Conservation (phyloP, 64 coral and sea anemone genomes). For the Porites australiensis region DNA sequence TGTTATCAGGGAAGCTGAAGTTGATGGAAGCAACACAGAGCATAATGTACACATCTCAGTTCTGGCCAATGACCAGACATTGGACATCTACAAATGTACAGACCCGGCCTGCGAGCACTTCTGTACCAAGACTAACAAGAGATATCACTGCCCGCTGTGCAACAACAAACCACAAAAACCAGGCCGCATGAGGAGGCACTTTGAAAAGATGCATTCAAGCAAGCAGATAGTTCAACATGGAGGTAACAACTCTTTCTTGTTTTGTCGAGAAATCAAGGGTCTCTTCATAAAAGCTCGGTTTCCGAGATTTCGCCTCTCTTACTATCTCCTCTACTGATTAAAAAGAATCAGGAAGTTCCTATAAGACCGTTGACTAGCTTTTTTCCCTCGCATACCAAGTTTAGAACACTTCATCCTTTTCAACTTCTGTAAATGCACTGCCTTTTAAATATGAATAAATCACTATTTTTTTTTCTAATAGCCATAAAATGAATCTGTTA, state of each 20-base stretch:
- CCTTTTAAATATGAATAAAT: too few relatives aligned
- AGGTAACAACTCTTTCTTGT: constrained; percentile 20
- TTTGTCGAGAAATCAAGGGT: too few relatives aligned
- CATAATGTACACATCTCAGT: constrained; percentile 78
- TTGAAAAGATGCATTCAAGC: constrained; percentile 83
- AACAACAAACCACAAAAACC: constrained; percentile 96
- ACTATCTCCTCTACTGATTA: too few relatives aligned
- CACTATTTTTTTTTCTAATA: not conserved
- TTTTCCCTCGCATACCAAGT: too few relatives aligned
- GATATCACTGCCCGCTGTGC: constrained; percentile 93
- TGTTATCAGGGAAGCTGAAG: constrained; percentile 7
- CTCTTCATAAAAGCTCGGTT: too few relatives aligned
- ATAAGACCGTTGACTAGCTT: too few relatives aligned
- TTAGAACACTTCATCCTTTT: too few relatives aligned
- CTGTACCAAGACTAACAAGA: constrained; percentile 81
- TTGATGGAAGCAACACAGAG: constrained; percentile 36
- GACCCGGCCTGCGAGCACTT: constrained; percentile 70
- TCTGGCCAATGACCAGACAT: constrained; percentile 38
- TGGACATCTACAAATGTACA: constrained; percentile 85
- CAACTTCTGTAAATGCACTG: too few relatives aligned
- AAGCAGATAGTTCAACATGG: constrained; percentile 88
- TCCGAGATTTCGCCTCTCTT: too few relatives aligned
- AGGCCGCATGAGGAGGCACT: constrained; percentile 94
- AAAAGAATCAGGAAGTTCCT: too few relatives aligned
- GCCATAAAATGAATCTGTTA: too few relatives aligned